Conservation (phyloP, 92 coral and sea anemone species). For the Parazoanthus darwini region DNA sequence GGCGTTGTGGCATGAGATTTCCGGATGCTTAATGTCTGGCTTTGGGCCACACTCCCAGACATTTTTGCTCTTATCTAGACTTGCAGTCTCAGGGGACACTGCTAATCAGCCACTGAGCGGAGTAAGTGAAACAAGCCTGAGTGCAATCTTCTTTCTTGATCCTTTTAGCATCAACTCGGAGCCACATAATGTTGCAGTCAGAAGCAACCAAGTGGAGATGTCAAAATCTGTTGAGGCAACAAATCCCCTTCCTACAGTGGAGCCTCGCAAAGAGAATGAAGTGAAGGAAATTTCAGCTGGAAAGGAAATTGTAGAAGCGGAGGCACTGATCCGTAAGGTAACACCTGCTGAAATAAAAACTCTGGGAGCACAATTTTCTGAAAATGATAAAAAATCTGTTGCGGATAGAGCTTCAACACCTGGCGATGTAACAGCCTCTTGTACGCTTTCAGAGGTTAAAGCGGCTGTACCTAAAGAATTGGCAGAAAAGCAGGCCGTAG, state of each 20-base stretch:
- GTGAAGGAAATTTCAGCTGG: background rate
- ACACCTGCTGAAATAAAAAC: background rate
- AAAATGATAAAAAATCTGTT: background rate
- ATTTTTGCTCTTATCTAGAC: background rate
- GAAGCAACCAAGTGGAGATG: background rate
- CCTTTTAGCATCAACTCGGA: slow-evolving; percentile 13
- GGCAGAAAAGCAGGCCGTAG: background rate
- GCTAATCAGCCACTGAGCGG: background rate
- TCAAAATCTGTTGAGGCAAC: background rate
- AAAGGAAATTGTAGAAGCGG: background rate
- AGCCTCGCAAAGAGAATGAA: background rate
- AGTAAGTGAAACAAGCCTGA: background rate
- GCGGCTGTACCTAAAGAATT: background rate
- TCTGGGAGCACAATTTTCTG: background rate
- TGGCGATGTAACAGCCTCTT: background rate
- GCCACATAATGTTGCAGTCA: background rate
- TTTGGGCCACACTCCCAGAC: too few relatives aligned
- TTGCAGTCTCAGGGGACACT: background rate
- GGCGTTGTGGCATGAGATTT: too few relatives aligned
- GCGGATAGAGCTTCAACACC: background rate
- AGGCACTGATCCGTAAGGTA: background rate
- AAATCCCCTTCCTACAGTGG: background rate
- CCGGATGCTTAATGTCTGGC: too few relatives aligned
- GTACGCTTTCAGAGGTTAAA: background rate
- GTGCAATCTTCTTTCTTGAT: background rate